Conservation (phyloP, 2,888 invertebrate genomes). For the Serripes groenlandicus region DNA sequence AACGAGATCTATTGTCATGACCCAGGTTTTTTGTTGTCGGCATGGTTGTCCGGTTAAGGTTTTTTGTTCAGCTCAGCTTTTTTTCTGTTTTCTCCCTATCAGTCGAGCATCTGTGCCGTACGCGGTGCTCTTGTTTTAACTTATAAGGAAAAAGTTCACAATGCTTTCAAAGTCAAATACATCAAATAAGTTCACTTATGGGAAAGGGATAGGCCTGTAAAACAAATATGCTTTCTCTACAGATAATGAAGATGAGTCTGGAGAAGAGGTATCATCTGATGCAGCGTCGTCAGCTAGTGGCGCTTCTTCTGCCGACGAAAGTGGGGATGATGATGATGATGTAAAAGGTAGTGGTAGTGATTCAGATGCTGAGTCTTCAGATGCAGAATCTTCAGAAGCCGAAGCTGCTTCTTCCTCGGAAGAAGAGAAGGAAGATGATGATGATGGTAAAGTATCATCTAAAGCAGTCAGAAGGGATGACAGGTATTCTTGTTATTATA, state of each 20-base stretch:
- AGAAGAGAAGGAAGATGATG: constrained; percentile 59
- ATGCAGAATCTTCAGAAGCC: constrained; percentile 61
- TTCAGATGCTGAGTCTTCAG: constrained; percentile 52
- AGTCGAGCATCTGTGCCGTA: too few relatives aligned
- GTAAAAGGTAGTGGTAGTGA: constrained; percentile 55
- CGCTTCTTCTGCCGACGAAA: constrained; percentile 37
- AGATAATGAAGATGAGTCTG: constrained; percentile 61
- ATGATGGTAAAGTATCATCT: constrained; percentile 23
- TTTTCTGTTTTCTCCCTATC: too few relatives aligned
- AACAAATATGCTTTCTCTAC: too few relatives aligned
- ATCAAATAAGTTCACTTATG: too few relatives aligned
- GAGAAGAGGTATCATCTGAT: constrained; percentile 53
- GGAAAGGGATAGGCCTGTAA: too few relatives aligned
- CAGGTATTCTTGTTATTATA: constrained; percentile 46
- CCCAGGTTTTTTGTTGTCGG: too few relatives aligned
- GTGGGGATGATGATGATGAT: constrained; percentile 28
- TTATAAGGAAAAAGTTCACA: neutral
- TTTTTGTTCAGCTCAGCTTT: too few relatives aligned
- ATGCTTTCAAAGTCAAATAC: neutral
- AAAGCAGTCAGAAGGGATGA: constrained; percentile 38
- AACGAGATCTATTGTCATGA: too few relatives aligned
- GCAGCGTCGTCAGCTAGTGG: constrained; percentile 47
- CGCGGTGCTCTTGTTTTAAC: too few relatives aligned
- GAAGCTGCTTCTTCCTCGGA: constrained; percentile 59
- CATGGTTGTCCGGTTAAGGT: too few relatives aligned